Conservation (phyloP, 2,797 vertebrate species). For the Mycteria americana region DNA sequence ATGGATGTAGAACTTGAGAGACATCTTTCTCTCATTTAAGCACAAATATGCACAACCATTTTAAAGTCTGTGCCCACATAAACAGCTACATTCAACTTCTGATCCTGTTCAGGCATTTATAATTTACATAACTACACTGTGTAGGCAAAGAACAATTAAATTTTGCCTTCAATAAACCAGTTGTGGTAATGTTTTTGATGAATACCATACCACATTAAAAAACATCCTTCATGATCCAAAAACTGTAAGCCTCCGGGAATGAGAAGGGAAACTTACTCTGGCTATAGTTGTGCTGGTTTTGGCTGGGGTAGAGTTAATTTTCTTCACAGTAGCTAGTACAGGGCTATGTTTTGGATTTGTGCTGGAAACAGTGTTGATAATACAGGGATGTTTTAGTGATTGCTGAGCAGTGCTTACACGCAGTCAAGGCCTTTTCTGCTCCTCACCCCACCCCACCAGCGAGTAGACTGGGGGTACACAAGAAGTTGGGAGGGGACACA, state of each 20-base stretch:
- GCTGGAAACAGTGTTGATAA: too few species aligned
- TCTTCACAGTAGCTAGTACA: too few species aligned
- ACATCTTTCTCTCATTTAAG: background rate
- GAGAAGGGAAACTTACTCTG: background rate
- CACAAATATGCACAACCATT: background rate
- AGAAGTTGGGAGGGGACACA: too few species aligned
- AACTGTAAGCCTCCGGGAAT: background rate
- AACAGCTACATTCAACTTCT: background rate
- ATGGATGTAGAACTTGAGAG: background rate
- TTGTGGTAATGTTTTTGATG: background rate
- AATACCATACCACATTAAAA: background rate
- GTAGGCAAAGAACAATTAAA: background rate
- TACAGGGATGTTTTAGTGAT: too few species aligned
- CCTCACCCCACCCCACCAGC: too few species aligned
- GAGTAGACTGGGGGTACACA: too few species aligned
- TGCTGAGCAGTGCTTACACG: too few species aligned
- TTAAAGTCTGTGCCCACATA: background rate
- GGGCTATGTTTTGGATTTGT: too few species aligned
- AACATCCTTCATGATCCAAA: background rate
- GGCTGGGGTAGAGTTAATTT: too few species aligned
- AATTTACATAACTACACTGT: background rate
- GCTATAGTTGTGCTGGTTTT: too few species aligned
- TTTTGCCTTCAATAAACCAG: background rate
- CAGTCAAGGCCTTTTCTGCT: too few species aligned
- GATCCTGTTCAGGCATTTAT: background rate